These are phyloP conservation scores for Argopecten irradians DNA, from an alignment of 1,140 invertebrate genomes.

Conservation along the genomic window DNA sequence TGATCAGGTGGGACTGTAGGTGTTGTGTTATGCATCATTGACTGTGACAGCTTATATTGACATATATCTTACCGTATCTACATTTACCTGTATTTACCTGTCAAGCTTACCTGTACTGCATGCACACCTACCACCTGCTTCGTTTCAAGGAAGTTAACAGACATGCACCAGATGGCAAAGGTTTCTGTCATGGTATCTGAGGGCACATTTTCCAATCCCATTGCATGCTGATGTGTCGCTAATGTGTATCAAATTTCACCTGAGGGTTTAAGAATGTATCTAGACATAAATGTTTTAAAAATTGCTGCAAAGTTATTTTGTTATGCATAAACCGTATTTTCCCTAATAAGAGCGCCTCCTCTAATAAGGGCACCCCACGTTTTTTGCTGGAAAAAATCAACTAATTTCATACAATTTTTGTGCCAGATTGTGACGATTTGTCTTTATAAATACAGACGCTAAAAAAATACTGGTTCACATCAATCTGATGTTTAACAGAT, in stretches of 20 bases:
- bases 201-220: background rate
- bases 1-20: background rate
- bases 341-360: too few relatives aligned
- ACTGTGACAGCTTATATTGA: background rate
- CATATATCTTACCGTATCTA: background rate
- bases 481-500: too few relatives aligned
- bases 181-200: background rate
- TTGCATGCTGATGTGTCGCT: background rate
- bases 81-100: background rate
- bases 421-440: too few relatives aligned
- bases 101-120: background rate
- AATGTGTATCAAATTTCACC: background rate
- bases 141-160: constrained; percentile 16
- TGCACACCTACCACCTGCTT: background rate
- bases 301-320: too few relatives aligned
- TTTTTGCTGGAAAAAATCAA: too few relatives aligned
- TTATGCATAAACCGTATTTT: too few relatives aligned
- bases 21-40: constrained; percentile 4
- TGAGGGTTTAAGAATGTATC: background rate
- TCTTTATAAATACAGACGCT: too few relatives aligned
- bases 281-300: background rate
- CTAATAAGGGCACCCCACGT: too few relatives aligned
- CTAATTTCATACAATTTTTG: too few relatives aligned
- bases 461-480: too few relatives aligned
- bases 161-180: background rate